Conservation (phyloP, 2,888 invertebrate genomes). For the Teleogryllus oceanicus region DNA sequence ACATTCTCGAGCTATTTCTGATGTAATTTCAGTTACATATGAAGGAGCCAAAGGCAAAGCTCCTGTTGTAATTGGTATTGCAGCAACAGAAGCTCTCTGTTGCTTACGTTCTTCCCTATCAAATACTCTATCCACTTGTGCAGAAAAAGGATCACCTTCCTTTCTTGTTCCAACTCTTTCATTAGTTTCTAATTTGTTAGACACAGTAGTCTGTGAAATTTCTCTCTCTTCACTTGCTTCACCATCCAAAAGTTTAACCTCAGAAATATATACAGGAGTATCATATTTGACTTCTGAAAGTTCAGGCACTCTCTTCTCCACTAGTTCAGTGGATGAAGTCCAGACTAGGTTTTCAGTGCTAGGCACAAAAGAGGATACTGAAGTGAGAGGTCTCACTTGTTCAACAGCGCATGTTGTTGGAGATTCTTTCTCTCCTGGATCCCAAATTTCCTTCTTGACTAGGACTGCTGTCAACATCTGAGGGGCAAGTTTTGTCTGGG, state of each 20-base stretch:
- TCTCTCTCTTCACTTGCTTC: constrained; percentile 19
- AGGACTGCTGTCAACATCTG: constrained; percentile 43
- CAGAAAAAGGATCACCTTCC: constrained; percentile 65
- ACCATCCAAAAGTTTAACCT: constrained; percentile 28
- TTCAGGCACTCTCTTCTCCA: constrained; percentile 28
- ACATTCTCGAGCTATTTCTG: constrained; percentile 48
- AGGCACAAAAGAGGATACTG: constrained; percentile 30
- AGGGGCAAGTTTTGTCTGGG: constrained; percentile 42
- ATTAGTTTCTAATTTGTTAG: constrained; percentile 45
- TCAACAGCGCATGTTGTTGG: constrained; percentile 40
- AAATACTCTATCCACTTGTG: constrained; percentile 66
- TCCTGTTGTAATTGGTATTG: constrained; percentile 38
- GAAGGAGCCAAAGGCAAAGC: constrained; percentile 44
- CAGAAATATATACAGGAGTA: constrained; percentile 35
- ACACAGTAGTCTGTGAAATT: not conserved
- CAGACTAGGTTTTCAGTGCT: constrained; percentile 50
- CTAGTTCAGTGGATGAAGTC: constrained; percentile 49
- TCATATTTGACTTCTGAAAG: constrained; percentile 33
- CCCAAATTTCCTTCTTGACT: constrained; percentile 64
- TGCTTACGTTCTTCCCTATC: constrained; percentile 62
- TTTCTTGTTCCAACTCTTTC: constrained; percentile 50
- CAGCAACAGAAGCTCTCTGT: constrained; percentile 30
- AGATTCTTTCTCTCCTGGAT: constrained; percentile 56
- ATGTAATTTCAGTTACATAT: constrained; percentile 42
- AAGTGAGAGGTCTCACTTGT: constrained; percentile 46